phyloP scores from a whole-genome alignment of 2,113 vertebrate genomes.

The Cairina moschata region DNA sequence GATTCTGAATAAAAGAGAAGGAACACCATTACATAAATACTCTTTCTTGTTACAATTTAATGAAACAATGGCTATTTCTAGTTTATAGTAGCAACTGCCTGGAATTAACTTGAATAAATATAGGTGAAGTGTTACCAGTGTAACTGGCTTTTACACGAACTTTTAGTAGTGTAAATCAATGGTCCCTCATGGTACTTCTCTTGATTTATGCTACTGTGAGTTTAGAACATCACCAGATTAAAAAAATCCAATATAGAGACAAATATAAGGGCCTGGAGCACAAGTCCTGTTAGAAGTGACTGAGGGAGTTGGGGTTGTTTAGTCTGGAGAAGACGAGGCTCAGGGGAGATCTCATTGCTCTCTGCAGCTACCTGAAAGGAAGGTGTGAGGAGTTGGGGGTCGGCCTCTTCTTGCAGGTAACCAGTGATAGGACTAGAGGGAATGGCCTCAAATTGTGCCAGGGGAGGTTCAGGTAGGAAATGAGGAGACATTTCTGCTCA shows the following conservation, averaged over 20 bases:
- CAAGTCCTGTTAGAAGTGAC: too few relatives aligned
- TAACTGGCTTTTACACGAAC: neutral
- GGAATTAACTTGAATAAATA: neutral
- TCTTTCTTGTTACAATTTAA: neutral
- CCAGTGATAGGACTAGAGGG: too few relatives aligned
- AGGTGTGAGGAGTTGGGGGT: too few relatives aligned
- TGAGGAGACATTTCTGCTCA: too few relatives aligned
- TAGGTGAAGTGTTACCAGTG: neutral
- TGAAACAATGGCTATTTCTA: neutral
- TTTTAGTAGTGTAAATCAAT: neutral
- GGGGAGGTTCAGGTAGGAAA: too few relatives aligned
- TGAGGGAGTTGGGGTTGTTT: too few relatives aligned
- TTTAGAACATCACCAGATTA: neutral
- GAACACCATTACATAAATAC: neutral
- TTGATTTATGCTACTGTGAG: neutral
- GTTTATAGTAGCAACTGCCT: neutral
- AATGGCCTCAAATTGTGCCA: too few relatives aligned
- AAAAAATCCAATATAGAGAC: neutral
- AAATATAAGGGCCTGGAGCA: neutral
- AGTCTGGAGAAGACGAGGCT: too few relatives aligned
- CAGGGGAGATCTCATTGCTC: too few relatives aligned
- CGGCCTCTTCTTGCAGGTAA: too few relatives aligned
- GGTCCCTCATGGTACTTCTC: neutral
- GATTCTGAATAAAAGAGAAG: neutral
- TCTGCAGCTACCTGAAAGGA: too few relatives aligned